phyloP scores from a whole-genome alignment of 1,140 invertebrate genomes.

The Achroia grisella region DNA sequence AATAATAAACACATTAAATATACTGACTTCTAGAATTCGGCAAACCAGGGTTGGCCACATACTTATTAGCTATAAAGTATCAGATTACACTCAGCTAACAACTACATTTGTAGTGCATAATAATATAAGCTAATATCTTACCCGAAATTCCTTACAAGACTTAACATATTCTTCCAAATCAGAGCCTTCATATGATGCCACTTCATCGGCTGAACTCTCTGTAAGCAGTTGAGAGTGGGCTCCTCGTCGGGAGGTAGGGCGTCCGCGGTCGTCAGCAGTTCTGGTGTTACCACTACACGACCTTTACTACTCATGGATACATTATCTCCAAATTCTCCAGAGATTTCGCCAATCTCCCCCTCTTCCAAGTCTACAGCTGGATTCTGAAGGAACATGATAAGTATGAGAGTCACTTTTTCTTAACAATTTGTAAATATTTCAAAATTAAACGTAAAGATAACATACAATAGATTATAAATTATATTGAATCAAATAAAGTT shows the following conservation, averaged over 20 bases:
- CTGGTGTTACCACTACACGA: slow-evolving; percentile 73
- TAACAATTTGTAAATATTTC: too few species aligned
- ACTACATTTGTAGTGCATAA: background rate
- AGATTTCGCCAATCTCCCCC: slow-evolving; percentile 82
- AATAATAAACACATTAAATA: too few species aligned
- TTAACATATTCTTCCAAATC: slow-evolving; percentile 93
- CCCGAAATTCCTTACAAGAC: slow-evolving; percentile 94
- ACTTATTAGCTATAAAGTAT: too few species aligned
- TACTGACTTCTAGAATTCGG: too few species aligned
- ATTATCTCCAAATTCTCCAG: slow-evolving; percentile 89
- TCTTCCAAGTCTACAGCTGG: slow-evolving; percentile 77
- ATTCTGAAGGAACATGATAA: slow-evolving; percentile 55
- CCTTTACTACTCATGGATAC: slow-evolving; percentile 82
- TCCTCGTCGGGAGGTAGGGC: slow-evolving; percentile 78
- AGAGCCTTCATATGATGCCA: slow-evolving; percentile 86
- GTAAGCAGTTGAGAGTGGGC: slow-evolving; percentile 60
- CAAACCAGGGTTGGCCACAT: too few species aligned
- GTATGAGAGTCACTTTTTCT: too few species aligned
- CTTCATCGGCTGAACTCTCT: slow-evolving; percentile 79
- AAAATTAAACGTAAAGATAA: too few species aligned
- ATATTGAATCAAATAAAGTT: too few species aligned
- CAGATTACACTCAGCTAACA: too few species aligned
- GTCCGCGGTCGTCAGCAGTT: slow-evolving; percentile 56
- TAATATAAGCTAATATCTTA: slow-evolving; percentile 61
- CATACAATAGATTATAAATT: too few species aligned